A percentile compares a stretch with the other conserved stretches of the same genome.
These are phyloP conservation scores for Meloidogyne floridensis DNA, from an alignment of 1,140 invertebrate genomes.

Conservation along the genomic window DNA sequence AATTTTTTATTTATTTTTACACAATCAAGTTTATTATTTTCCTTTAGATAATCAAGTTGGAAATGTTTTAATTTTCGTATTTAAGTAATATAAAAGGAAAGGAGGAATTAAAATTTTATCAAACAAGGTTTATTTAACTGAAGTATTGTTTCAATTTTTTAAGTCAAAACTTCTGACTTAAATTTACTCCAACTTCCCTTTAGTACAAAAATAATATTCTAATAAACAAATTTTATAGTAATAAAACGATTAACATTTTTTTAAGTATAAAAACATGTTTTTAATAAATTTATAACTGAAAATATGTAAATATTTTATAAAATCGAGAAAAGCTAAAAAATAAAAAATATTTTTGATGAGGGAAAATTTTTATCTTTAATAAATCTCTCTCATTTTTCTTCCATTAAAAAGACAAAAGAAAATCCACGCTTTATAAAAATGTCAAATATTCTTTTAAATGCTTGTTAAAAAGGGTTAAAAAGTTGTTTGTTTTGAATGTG, in stretches of 20 bases:
- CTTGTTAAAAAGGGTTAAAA: not conserved
- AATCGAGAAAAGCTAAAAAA: not conserved
- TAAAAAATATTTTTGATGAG: not conserved
- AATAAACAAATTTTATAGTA: not conserved
- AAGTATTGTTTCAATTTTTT: too few relatives aligned
- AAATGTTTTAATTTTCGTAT: too few relatives aligned
- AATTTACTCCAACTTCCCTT: too few relatives aligned
- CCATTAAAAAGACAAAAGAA: not conserved
- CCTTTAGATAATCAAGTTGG: too few relatives aligned
- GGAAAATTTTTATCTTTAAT: constrained; percentile 7
- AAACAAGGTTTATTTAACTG: too few relatives aligned
- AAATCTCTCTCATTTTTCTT: not conserved
- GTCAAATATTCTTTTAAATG: not conserved
- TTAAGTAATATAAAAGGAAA: too few relatives aligned
- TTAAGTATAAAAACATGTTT: not conserved
- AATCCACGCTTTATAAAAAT: not conserved
- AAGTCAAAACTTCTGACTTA: too few relatives aligned
- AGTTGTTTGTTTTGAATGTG: not conserved
- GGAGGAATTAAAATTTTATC: too few relatives aligned
- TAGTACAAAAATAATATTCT: not conserved
- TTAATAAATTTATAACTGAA: not conserved
- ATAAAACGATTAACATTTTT: constrained; percentile 1
- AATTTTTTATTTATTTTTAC: too few relatives aligned
- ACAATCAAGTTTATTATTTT: too few relatives aligned
- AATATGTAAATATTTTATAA: not conserved